Base-by-base conservation (phyloP, 2,888 invertebrate species). In the Ichneumoninae sp. region DNA sequence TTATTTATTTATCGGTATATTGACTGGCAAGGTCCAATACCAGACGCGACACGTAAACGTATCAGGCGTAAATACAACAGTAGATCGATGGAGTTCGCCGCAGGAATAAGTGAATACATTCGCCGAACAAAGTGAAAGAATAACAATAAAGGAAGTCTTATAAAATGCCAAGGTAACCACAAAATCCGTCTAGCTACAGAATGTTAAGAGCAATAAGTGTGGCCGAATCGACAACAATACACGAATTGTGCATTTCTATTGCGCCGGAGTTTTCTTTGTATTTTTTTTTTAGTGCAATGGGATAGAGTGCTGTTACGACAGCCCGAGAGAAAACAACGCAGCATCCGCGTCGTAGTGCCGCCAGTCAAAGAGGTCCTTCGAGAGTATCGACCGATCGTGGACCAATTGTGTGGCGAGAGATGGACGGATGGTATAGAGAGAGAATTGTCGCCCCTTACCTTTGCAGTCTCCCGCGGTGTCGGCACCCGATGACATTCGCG, bases 321-420 rank as follows among this genome's bases (percentile, higher is more conserved):
- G 63, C 54, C 57, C 16, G 57, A 44, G 47, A 26, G 57, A 68
- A 81, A 73, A 47, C 70, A 52, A 26, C 75, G 70, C 77, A 84
- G 84, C 66, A 75, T 82, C 79, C 57, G 66, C 19, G 71, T 65
- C 65, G 22, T 33, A 22, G 50, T 36, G 50, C 69, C 47, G 47
- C 65, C 70, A 73, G 75, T 75, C 80, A 47, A 74, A 73, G 66
- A 54, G 57, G 79, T 79, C 75, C 79, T 85, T 85, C 76, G 79
- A 85, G 82, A 83, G 75, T 85, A 85, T 85, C 85, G 85, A 85
- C 85, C 85, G 82, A 85, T 85, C 79, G 79, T 82, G 85, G 79
- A 80, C 82, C 82, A 85, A 85, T 80, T 79, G 79, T 84, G 82
- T 79, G 75, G 79, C 33, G 36, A 36, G 76, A 19, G 76, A 66